Base-by-base conservation (phyloP, 2,888 invertebrate genomes). In the Lasioglossum figueresi region DNA sequence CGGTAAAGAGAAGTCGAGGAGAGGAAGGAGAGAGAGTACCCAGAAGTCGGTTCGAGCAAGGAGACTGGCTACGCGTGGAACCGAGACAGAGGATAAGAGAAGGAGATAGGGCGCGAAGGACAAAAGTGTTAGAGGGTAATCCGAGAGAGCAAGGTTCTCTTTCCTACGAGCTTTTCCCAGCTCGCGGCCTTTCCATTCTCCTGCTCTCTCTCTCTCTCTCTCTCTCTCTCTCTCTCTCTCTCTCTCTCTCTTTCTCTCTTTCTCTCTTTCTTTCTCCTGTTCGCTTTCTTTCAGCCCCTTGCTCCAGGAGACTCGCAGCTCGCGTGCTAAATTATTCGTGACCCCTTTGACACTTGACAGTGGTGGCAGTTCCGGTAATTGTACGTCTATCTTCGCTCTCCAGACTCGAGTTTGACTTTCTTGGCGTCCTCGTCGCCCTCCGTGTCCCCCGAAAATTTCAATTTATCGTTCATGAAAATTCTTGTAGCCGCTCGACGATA, bases 271-370 rank as follows among this genome's bases (percentile, higher is more conserved):
- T 27, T 19, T 45, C 45, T 31, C 45, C 31, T 31, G 34, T 10
- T 12, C 82, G 63, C 59, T 45, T 71, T 79, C 79, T 81, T 76
- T 66, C 79, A 40, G 75, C 34, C 48, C 80, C 79, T 71, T 63
- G 43, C 78, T 40, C 56, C 59, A n/a, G 68, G 43, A 59, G 56
- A 34, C 80, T 82, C 80, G 59, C 74, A 70, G 75, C 76, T 86
- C 77, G 80, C 82, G 83, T 85, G 87, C 86, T 91, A 87, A 91
- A 92, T 91, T 91, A 91, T 92, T 90, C 87, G 82, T 79, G 80
- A 86, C 76, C 88, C 84, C 91, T 89, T 91, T 88, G 90, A 91
- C 91, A 89, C 89, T 91, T 85, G 90, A 89, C 91, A 81, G 87
- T 79, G 83, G 85, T 84, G 80, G 79, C 83, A 91, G 86, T 91